Evolutionary conservation across 2,113 vertebrate species (phyloP).

Genomic region (Serranochromis macrocephalus): DNA sequence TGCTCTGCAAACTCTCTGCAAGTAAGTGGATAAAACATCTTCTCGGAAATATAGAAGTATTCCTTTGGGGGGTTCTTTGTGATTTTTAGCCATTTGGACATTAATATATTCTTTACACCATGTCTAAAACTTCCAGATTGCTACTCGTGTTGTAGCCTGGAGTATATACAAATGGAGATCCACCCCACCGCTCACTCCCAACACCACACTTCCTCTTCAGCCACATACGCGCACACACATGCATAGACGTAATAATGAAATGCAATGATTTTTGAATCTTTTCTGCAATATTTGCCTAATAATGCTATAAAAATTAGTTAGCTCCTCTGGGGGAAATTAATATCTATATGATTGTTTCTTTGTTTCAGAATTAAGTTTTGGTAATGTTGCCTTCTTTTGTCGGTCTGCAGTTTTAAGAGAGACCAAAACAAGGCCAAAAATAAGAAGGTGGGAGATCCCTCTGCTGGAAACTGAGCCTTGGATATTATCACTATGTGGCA

Average conservation of each 20-base stretch:
- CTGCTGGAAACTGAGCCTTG: not conserved
- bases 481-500: not conserved
- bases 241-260: not conserved
- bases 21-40: not conserved
- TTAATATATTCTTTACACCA: not conserved
- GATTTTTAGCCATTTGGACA: not conserved
- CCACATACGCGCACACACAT: fast-evolving
- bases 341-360: not conserved
- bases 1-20: not conserved
- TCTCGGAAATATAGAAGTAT: not conserved
- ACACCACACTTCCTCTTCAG: not conserved
- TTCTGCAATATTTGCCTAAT: not conserved
- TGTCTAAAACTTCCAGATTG: not conserved
- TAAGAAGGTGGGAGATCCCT: not conserved
- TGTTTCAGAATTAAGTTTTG: not conserved
- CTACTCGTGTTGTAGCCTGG: not conserved
- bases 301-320: slow-evolving; percentile 16
- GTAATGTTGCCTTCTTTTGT: not conserved
- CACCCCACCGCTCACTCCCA: not conserved
- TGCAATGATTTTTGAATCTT: not conserved
- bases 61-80: not conserved
- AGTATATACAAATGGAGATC: not conserved
- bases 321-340: not conserved
- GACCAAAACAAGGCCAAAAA: not conserved
- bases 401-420: not conserved